Percentiles rank a stretch among this genome's conserved stretches.
phyloP scores from a whole-genome alignment of 2,113 vertebrate species.

The Tragelaphus strepsiceros region DNA sequence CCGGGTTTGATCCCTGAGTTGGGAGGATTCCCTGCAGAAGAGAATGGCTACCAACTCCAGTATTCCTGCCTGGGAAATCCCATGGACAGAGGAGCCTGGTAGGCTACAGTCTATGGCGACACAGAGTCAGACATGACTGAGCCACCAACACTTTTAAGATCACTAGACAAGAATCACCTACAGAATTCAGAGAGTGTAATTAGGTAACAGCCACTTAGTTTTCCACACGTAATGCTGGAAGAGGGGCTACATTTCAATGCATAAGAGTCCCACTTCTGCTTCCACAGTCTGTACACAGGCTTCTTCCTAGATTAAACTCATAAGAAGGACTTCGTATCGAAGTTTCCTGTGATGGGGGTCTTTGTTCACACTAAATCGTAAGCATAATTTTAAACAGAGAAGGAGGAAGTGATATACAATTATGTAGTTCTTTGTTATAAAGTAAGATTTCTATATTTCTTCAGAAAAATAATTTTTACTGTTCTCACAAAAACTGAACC shows the following conservation, averaged over 20 bases:
- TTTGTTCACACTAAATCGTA: constrained; percentile 7
- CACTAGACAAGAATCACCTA: background rate
- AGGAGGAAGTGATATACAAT: background rate
- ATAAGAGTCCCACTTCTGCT: background rate
- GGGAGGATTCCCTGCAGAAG: background rate
- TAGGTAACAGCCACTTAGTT: background rate
- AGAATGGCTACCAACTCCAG: background rate
- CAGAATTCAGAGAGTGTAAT: background rate
- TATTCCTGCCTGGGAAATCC: background rate
- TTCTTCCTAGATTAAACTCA: background rate
- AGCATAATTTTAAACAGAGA: constrained; percentile 9
- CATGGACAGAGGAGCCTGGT: background rate
- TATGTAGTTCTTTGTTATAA: background rate
- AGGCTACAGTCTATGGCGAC: background rate
- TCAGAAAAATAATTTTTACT: constrained; percentile 23
- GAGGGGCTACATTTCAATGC: background rate
- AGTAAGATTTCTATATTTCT: background rate
- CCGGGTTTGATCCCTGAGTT: background rate
- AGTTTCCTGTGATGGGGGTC: background rate
- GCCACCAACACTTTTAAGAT: background rate
- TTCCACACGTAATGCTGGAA: background rate
- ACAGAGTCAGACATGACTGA: background rate
- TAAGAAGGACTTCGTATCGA: background rate
- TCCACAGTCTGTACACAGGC: background rate
- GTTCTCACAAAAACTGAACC: background rate